Base-by-base conservation (phyloP, 2,797 vertebrate genomes). In the Danio albolineatus region DNA sequence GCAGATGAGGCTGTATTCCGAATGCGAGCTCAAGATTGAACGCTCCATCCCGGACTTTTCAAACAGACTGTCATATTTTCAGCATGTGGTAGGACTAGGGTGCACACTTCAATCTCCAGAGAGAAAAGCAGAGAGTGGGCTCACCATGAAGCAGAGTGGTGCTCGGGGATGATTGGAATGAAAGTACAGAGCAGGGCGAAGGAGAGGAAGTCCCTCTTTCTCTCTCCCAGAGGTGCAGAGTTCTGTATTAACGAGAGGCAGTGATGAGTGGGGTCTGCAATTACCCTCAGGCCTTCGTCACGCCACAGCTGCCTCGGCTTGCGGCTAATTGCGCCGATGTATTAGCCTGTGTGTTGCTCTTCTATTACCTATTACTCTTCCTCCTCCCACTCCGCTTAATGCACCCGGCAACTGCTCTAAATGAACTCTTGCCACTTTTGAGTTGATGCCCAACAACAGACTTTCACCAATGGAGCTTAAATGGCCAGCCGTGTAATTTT, bases 401-500 rank as follows among this genome's bases (percentile, higher is more conserved):
- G 39, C 13, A 4, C 43, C 62, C 48, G 44, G 64, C 67, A 39
- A 46, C 82, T 75, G 4, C 65, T 70, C 70, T 72, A 74, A 81
- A 80, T 73, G 64, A 81, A 72, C 77, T 80, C 80, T 70, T 17
- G 53, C 69, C 72, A 44, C 69, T 85, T 71, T 82, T 73, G 65
- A 81, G 76, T 13, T 57, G 39, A 73, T 28, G 53, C 73, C 60
- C 82, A 59, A 85, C 75, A 80, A 71, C 46, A 77, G 71, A 59
- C 57, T 81, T 71, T 75, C 21, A 10, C n/a, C 76, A 76, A 84
- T 82, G 66, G 86, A 89, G 88, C 84, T 73, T 86, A 91, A 91
- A 91, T 85, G 89, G 36, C 82, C 81, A 81, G 79, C 80, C 87
- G 79, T 90, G 85, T 89, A 83, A 92, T 93, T 91, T 89, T 87